Conservation (phyloP, 2,113 vertebrate genomes). For the Sceloporus undulatus region DNA sequence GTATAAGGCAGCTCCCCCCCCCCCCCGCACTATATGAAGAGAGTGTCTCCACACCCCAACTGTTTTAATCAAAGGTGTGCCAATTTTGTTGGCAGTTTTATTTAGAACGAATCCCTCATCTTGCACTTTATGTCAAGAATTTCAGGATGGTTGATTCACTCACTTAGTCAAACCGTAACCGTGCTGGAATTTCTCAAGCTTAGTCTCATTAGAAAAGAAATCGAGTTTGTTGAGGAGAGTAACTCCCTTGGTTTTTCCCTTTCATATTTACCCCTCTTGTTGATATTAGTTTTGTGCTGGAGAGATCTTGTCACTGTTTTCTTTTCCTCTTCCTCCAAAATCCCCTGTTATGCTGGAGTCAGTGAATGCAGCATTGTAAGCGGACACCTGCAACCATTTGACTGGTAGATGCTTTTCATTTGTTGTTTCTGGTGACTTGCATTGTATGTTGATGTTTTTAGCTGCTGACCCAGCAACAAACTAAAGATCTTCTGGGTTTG, state of each 20-base stretch:
- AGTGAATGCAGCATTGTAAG: neutral
- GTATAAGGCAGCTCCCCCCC: too few relatives aligned
- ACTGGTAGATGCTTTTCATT: neutral
- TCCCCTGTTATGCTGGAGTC: neutral
- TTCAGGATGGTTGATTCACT: neutral
- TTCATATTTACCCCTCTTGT: neutral
- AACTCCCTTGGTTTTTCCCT: neutral
- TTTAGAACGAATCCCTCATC: neutral
- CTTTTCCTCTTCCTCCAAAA: neutral
- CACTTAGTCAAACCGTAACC: neutral
- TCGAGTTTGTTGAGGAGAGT: neutral
- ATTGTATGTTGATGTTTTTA: constrained; percentile 27
- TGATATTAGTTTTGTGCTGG: neutral
- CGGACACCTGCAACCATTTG: constrained; percentile 11
- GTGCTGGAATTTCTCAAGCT: neutral
- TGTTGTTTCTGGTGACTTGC: constrained; percentile 4
- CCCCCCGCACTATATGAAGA: neutral
- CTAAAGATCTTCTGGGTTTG: constrained; percentile 31
- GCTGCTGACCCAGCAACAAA: constrained; percentile 22
- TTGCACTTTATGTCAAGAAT: too few relatives aligned
- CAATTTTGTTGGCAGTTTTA: neutral
- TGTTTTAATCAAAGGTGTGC: neutral
- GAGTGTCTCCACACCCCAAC: neutral
- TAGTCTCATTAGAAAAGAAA: neutral
- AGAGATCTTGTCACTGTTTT: neutral